phyloP scores from a whole-genome alignment of 1,140 invertebrate species.

The Aradophagus sp. region DNA sequence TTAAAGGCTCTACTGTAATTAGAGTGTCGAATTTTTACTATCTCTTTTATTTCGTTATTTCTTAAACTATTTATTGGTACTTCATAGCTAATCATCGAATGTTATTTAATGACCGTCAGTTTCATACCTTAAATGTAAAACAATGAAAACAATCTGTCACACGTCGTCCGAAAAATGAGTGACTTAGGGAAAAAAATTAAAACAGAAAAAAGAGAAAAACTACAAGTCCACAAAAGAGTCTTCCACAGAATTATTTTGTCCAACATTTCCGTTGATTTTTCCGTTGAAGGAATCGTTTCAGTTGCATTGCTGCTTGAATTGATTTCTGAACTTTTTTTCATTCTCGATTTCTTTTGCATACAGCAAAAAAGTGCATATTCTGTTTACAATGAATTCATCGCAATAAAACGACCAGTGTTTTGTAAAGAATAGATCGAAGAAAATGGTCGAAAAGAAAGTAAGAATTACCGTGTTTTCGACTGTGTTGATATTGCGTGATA shows the following conservation, averaged over 20 bases:
- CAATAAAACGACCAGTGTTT: background rate
- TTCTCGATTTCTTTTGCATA: constrained; percentile 10
- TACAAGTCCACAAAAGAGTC: no score
- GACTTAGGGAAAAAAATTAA: no score
- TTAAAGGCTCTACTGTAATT: no score
- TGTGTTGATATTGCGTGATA: constrained; percentile 13
- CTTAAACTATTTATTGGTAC: no score
- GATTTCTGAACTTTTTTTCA: constrained; percentile 1
- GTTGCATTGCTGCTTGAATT: constrained; percentile 24
- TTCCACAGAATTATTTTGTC: background rate
- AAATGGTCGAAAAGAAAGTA: background rate
- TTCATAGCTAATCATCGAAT: no score
- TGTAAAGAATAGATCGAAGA: constrained; percentile 1
- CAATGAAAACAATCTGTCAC: no score
- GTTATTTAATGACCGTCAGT: no score
- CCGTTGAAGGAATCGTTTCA: constrained; percentile 3
- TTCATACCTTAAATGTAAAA: no score
- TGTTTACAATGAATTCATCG: constrained; percentile 17
- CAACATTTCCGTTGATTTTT: constrained; percentile 15
- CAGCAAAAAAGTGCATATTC: constrained; percentile 31
- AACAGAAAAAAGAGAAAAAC: no score
- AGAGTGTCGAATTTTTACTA: no score
- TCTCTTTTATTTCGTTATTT: no score
- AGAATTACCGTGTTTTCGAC: constrained; percentile 3
- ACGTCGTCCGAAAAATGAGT: no score